phyloP scores from a whole-genome alignment of 2,888 invertebrate genomes.

The Ochropleura plecta region DNA sequence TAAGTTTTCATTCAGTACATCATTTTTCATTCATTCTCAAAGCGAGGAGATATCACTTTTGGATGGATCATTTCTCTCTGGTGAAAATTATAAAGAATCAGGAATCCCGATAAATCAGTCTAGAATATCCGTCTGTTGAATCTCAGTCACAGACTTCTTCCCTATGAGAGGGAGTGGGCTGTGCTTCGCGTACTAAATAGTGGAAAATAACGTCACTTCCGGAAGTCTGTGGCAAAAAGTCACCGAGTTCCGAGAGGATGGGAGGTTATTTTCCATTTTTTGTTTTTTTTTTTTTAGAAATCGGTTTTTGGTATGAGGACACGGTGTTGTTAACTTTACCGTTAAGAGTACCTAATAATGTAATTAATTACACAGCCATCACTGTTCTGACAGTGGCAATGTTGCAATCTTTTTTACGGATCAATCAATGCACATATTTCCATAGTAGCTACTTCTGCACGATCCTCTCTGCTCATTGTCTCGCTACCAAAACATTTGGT shows the following conservation, averaged over 20 bases:
- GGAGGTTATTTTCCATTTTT: too few species aligned
- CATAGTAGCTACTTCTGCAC: conserved; percentile 7
- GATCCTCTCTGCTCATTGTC: background rate
- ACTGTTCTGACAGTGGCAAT: background rate
- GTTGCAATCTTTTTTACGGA: background rate
- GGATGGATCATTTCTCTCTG: background rate
- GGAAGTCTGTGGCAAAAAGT: too few species aligned
- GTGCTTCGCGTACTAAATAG: too few species aligned
- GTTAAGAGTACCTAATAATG: too few species aligned
- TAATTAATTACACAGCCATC: background rate
- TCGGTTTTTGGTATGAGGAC: too few species aligned
- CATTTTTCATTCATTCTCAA: too few species aligned
- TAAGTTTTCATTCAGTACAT: too few species aligned
- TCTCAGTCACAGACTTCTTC: background rate
- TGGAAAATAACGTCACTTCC: too few species aligned
- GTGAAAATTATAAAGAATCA: background rate
- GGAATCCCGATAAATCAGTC: background rate
- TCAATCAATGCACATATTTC: background rate
- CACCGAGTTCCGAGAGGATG: too few species aligned
- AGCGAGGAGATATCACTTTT: background rate
- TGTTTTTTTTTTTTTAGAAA: too few species aligned
- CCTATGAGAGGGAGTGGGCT: too few species aligned
- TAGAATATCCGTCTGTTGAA: background rate
- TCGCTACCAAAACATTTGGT: conserved; percentile 24
- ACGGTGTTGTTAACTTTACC: too few species aligned